Base-by-base conservation (phyloP, 2,113 vertebrate species). In the Lampris megalopsis region DNA sequence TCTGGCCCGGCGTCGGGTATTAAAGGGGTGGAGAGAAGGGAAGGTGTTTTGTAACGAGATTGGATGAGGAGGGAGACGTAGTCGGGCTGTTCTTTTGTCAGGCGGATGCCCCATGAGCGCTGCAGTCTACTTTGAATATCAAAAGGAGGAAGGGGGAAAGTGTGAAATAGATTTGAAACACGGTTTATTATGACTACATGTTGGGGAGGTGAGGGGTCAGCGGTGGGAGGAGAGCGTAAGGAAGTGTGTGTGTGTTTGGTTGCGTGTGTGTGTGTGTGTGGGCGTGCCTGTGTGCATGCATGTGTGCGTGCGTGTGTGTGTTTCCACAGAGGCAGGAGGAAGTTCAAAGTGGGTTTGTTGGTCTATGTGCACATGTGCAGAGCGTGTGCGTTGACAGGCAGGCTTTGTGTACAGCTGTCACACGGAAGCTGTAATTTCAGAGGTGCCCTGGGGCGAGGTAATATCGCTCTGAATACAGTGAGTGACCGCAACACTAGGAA, bases 91-190 rank as follows among this genome's bases (percentile, higher is more conserved):
- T 82, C 59, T 77, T 81, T 82, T 87, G 72, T 85, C 86, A 72
- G 77, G 61, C 0, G 58, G 71, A 79, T 69, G 58, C n/a, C 63
- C 40, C 54, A 75, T 58, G 73, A 85, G 79, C 36, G 68, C 24
- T 24, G 24, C 24, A 82, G 62, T 45, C 59, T 8, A 84, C 81
- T 74, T 90, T 90, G 83, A 90, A 89, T 86, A 89, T 89, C 84
- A 89, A 92, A 92, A 77, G 80, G 11, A 67, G 76, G 24, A 80
- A 69, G 54, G 41, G 41, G 62, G 57, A 85, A 75, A 47, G 83
- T 80, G 80, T 79, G 71, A 86, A 91, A 88, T 63, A 73, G 74
- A 88, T 79, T 85, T 76, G 64, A 37, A 63, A 54, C 36, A 0
- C 9, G 71, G 73, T 40, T 83, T 64, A 86, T 87, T 81, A 76